These are phyloP conservation scores for Mellivora capensis DNA, from an alignment of 2,113 vertebrate species.

Conservation along the genomic window DNA sequence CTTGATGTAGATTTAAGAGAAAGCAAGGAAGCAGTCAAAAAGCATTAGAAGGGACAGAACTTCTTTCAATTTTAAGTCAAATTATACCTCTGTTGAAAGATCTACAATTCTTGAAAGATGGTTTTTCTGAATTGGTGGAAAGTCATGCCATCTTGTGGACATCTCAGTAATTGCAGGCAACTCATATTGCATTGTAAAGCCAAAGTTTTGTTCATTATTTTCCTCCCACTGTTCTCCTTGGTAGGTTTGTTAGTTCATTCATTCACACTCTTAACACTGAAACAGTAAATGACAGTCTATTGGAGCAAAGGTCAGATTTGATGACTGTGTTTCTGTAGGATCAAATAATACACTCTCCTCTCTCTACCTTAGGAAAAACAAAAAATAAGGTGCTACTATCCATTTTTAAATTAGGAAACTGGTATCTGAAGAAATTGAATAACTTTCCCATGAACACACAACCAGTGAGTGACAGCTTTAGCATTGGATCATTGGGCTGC, in stretches of 20 bases:
- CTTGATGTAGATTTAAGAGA: neutral
- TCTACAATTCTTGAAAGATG: neutral
- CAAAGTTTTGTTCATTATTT: neutral
- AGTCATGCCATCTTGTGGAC: constrained; percentile 72
- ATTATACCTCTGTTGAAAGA: neutral
- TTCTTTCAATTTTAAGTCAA: neutral
- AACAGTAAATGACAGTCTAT: neutral
- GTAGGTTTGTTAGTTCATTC: neutral
- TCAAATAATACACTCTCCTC: neutral
- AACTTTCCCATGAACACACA: neutral
- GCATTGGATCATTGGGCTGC: no score
- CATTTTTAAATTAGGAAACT: neutral
- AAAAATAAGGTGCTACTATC: neutral
- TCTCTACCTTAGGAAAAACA: neutral
- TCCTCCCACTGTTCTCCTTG: neutral
- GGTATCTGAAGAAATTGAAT: neutral
- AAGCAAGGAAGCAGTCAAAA: neutral
- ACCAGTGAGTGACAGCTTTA: neutral
- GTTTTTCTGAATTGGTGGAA: constrained; percentile 30
- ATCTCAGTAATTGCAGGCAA: neutral
- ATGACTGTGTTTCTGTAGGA: neutral
- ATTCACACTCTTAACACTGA: neutral
- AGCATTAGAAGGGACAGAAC: neutral
- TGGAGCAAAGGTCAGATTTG: neutral
- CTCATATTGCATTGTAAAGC: neutral